These are phyloP conservation scores for Hirtodrosophila confusa DNA, from an alignment of 2,888 invertebrate genomes.

Conservation along the genomic window DNA sequence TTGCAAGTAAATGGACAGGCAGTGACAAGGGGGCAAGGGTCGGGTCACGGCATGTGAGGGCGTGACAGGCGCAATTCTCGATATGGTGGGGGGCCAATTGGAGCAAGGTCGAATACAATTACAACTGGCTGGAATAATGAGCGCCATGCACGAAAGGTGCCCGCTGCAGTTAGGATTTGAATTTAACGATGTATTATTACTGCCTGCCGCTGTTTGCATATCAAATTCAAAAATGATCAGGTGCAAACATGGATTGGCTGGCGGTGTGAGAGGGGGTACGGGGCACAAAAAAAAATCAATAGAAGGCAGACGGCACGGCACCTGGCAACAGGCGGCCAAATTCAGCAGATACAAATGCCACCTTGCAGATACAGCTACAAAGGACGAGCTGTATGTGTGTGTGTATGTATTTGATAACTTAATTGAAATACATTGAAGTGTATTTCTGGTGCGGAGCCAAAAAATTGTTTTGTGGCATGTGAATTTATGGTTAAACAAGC, in stretches of 20 bases:
- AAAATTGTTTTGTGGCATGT: conserved; percentile 51
- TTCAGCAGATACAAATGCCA: conserved; percentile 39
- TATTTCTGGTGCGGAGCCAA: conserved; percentile 58
- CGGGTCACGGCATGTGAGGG: conserved; percentile 25
- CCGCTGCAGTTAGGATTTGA: conserved; percentile 19
- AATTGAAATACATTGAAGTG: conserved; percentile 74
- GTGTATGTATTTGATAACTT: conserved; percentile 68
- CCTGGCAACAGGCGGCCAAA: conserved; percentile 66
- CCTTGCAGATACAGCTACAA: conserved; percentile 42
- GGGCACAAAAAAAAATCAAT: conserved; percentile 63
- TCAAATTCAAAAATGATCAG: conserved; percentile 75
- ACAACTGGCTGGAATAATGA: conserved; percentile 41
- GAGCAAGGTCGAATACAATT: conserved; percentile 70
- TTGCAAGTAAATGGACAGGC: conserved; percentile 12
- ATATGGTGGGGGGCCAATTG: conserved; percentile 49
- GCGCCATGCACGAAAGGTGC: conserved; percentile 41
- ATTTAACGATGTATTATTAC: conserved; percentile 67
- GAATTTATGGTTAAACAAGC: conserved; percentile 74
- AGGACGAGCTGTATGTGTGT: conserved; percentile 10
- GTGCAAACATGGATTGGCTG: conserved; percentile 66
- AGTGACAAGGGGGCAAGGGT: not conserved
- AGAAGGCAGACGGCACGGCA: conserved; percentile 57
- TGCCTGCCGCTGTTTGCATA: conserved; percentile 66
- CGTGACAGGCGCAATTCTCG: conserved; percentile 63
- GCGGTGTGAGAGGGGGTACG: not conserved